Evolutionary conservation across 2,888 invertebrate genomes (phyloP).

Genomic region (Erpobdella octoculata): DNA sequence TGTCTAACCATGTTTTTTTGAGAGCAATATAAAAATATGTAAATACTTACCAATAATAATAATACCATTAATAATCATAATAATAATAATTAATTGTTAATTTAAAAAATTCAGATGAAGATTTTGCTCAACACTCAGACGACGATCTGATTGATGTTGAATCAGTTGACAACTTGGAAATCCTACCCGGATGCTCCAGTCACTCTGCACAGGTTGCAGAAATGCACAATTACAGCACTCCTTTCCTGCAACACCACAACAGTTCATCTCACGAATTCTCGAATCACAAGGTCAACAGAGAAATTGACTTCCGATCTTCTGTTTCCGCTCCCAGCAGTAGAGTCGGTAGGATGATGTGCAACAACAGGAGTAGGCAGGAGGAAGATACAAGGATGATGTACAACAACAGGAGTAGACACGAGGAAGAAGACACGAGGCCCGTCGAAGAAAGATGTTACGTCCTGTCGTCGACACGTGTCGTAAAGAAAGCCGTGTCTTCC

Average conservation of each 20-base stretch:
- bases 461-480: neutral
- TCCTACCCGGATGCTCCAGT: slow-evolving; percentile 3
- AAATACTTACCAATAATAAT: too few relatives aligned
- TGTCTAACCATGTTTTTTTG: too few relatives aligned
- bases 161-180: neutral
- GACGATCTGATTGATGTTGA: neutral
- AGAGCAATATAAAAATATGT: too few relatives aligned
- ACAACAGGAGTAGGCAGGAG: neutral
- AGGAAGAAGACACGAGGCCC: neutral
- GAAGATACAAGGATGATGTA: too few relatives aligned
- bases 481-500: neutral
- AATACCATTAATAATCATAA: neutral
- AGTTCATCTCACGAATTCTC: neutral
- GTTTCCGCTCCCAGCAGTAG: too few relatives aligned
- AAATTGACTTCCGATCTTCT: neutral
- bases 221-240: slow-evolving; percentile 6
- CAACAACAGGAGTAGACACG: neutral
- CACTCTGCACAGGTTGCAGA: neutral
- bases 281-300: too few relatives aligned
- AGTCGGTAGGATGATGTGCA: too few relatives aligned
- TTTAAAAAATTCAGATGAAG: neutral
- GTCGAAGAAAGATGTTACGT: slow-evolving; percentile 1
- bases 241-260: neutral
- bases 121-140: too few relatives aligned
- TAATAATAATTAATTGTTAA: neutral